Conservation (phyloP, 92 coral and sea anemone species). For the Bergia sp. region DNA sequence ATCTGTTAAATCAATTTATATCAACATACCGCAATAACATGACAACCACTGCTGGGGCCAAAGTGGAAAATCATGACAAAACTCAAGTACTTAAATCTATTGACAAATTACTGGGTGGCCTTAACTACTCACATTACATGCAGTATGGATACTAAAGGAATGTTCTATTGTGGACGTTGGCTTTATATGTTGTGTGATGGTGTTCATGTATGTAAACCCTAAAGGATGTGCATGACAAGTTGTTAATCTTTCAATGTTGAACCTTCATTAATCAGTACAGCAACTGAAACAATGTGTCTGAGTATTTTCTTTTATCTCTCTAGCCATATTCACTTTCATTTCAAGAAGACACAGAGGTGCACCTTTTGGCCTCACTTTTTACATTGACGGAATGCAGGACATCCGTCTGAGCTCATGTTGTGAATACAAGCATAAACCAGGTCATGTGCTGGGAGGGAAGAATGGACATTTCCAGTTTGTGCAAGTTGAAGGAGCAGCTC, state of each 20-base stretch:
- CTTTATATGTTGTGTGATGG: too few species aligned
- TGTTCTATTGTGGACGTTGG: too few species aligned
- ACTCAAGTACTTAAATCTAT: too few species aligned
- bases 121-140: too few species aligned
- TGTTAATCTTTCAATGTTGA: background rate
- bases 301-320: background rate
- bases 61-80: too few species aligned
- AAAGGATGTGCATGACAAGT: too few species aligned
- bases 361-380: slow-evolving; percentile 96
- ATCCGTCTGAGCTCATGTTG: slow-evolving; percentile 95
- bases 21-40: too few species aligned
- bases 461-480: slow-evolving; percentile 99
- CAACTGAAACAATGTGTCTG: background rate
- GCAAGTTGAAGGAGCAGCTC: slow-evolving; percentile 97
- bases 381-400: slow-evolving; percentile 97
- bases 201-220: too few species aligned
- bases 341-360: slow-evolving; percentile 98
- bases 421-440: slow-evolving; percentile 98
- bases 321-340: slow-evolving; percentile 93
- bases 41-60: too few species aligned
- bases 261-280: background rate
- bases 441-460: slow-evolving; percentile 87
- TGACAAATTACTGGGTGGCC: too few species aligned
- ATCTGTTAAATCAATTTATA: too few species aligned
- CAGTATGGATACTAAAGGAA: too few species aligned